Base-by-base conservation (phyloP, 2,888 invertebrate genomes). In the Tetropium fuscum region DNA sequence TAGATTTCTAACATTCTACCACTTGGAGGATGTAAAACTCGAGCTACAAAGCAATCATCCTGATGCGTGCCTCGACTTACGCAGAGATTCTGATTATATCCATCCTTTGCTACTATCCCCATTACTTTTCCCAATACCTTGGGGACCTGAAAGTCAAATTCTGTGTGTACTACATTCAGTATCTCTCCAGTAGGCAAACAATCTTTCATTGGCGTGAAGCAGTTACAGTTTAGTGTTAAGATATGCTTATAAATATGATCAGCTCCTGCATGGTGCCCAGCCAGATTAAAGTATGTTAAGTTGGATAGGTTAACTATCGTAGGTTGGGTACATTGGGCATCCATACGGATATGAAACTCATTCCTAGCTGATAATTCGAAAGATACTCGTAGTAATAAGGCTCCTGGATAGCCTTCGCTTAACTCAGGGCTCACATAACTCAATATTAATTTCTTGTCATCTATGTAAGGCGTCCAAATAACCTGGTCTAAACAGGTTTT, bases 211-310 rank as follows among this genome's bases (percentile, higher is more conserved):
- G 86, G 87, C 0, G 92, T 91, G 74, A 89, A 92, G 65, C 88
- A 87, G 76, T 93, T 91, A 2, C 93, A 92, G 74, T 91, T 91
- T 30, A 96, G 84, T 3, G 85, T 85, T n/a, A 94, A 80, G 16
- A 85, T 83, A 76, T 94, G 93, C 10, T 89, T 88, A 66, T 86
- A 85, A 59, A 92, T 77, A 48, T 86, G 85, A 2, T 85, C 83
- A 0, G 84, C 78, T 0, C 92, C 92, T 2, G 87, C 74, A 34
- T 91, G 90, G 81, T 96, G 94, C 7, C 96, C 97, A 30, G 90
- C 93, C 32, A 98, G 84, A 82, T 98, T 98, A 80, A 97, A 96
- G 79, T 92, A 97, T 0, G 91, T 86, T 70, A 95, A 89, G 79
- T 92, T 93, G 47, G 94, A 93, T 51, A 98, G 81, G 79, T 94